A percentile compares a stretch with the other conserved stretches of the same genome.
phyloP scores from a whole-genome alignment of 2,797 vertebrate species.

The Natrix natrix region DNA sequence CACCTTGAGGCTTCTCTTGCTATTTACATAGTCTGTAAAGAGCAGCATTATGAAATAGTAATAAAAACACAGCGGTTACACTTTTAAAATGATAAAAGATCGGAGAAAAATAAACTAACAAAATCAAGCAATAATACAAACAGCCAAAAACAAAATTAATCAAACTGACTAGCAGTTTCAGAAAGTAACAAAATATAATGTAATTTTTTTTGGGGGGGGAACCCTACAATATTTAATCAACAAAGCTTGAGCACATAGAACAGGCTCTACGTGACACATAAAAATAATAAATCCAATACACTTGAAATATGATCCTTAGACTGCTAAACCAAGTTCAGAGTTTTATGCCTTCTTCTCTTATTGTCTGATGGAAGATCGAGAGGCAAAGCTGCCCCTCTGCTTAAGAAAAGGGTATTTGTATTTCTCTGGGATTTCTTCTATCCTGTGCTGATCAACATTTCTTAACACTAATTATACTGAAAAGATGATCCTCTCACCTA shows the following conservation, averaged over 20 bases:
- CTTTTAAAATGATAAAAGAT: constrained; percentile 6
- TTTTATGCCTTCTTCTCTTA: neutral
- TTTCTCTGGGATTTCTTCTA: neutral
- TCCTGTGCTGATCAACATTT: neutral
- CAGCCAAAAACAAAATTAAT: neutral
- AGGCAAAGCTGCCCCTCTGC: neutral
- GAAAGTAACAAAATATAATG: neutral
- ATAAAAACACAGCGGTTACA: neutral
- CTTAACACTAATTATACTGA: neutral
- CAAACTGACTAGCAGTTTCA: neutral
- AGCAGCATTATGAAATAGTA: neutral
- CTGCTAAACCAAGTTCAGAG: neutral
- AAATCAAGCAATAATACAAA: neutral
- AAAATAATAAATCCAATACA: neutral
- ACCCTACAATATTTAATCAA: neutral
- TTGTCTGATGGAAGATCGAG: neutral
- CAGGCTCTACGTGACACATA: neutral
- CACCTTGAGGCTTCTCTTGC: neutral
- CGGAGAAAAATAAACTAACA: neutral
- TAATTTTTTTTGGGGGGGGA: neutral
- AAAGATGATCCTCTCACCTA: neutral
- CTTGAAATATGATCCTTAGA: neutral
- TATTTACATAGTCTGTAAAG: neutral
- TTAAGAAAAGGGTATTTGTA: neutral
- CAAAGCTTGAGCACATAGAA: neutral